phyloP scores from a whole-genome alignment of 2,797 vertebrate genomes.

The Rachycentron canadum region DNA sequence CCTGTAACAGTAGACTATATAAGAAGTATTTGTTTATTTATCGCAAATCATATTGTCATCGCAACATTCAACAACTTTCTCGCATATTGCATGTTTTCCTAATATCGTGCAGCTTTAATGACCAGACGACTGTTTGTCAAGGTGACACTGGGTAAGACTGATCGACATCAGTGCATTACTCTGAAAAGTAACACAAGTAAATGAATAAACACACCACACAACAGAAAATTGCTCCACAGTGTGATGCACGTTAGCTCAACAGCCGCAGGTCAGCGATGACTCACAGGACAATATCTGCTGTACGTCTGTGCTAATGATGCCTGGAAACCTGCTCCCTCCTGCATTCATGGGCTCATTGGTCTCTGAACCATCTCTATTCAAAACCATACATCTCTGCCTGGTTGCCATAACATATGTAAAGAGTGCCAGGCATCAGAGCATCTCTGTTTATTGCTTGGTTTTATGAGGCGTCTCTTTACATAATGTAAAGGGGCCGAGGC shows the following conservation, averaged over 20 bases:
- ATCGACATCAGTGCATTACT: too few relatives aligned
- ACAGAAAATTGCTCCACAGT: not conserved
- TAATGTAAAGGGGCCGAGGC: conserved; percentile 1
- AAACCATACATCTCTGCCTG: not conserved
- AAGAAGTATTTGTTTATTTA: too few relatives aligned
- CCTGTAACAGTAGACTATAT: too few relatives aligned
- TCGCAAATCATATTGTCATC: too few relatives aligned
- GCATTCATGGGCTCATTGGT: conserved; percentile 22
- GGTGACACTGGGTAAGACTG: too few relatives aligned
- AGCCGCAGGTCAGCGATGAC: conserved; percentile 43
- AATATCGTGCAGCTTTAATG: too few relatives aligned
- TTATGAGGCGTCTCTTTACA: not conserved
- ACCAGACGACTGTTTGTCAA: too few relatives aligned
- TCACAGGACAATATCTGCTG: conserved; percentile 47
- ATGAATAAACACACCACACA: too few relatives aligned
- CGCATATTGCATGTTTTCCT: too few relatives aligned
- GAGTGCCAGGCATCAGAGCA: not conserved
- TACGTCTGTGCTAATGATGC: conserved; percentile 55
- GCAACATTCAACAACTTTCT: too few relatives aligned
- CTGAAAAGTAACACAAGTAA: too few relatives aligned
- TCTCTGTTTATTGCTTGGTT: not conserved
- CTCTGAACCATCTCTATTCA: conserved; percentile 22
- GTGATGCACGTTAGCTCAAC: conserved; percentile 13
- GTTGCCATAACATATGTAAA: not conserved
- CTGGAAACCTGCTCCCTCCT: conserved; percentile 18